Evolutionary conservation across 1,140 invertebrate species (phyloP), one percentile per base, ranked within the genome.

Genomic region (Pachyrhynchus sulphureomaculatus): DNA sequence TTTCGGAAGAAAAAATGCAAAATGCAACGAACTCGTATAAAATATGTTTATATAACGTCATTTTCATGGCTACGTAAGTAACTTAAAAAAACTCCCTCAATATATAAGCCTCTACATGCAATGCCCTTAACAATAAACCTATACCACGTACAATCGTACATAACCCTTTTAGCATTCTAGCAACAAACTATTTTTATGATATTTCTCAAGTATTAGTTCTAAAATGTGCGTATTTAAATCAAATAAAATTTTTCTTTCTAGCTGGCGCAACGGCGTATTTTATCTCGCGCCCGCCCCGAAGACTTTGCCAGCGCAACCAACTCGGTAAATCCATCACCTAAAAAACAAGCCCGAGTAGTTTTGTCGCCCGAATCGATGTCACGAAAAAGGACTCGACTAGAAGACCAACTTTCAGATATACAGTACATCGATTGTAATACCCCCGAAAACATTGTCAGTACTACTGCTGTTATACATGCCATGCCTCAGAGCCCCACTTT

Each of bases 401-500:
- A 86, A 67, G 83, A 85, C 69, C 84, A 85, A 64, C 72, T 86
- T 0, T 80, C 81, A 0, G 80, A 83, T 62, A 82, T 86, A 56
- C 82, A 84, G 29, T 86, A 81, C 71, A 86, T 86, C 54, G 85
- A 86, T 68, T 83, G 82, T 53, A 82, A 78, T 48, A 84, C 83
- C 6, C 83, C 83, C 0, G 82, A 84, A 39, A 81, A 70, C 67
- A 34, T 68, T 23, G 65, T 74, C 0, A 68, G 66, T 10, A 75
- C 72, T 4, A 70, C 65, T 17, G 73, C 72, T 2, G 47, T 72
- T 6, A 60, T 75, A 12, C 73, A 75, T 39, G 29, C 63, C 1
- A 29, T 57, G 49, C 68, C 72, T 0, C 49, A 55, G 12, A 66
- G 61, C 37, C 61, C 61, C 0, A 47, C 26, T 2, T 9, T 29